These are phyloP conservation scores for Orthosia gracilis DNA, from an alignment of 2,888 invertebrate genomes.

Conservation along the genomic window DNA sequence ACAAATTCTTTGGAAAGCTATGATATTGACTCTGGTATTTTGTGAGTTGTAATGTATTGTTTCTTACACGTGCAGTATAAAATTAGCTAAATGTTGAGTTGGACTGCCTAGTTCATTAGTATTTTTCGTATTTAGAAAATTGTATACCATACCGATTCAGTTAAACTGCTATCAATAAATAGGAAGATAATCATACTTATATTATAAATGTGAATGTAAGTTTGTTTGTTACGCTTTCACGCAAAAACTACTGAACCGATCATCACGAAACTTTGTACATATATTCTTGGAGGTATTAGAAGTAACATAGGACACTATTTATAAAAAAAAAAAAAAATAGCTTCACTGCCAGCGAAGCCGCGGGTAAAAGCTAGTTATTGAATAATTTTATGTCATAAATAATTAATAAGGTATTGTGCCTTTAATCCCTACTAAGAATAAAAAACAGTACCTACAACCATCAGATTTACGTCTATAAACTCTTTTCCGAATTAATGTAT, in stretches of 20 bases:
- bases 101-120: conserved; percentile 10
- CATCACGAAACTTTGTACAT: too few relatives aligned
- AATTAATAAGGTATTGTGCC: not conserved
- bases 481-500: conserved; percentile 37
- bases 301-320: too few relatives aligned
- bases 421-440: not conserved
- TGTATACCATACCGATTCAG: not conserved
- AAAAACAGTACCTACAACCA: conserved; percentile 13
- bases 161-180: not conserved
- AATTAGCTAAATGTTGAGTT: conserved; percentile 22
- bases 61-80: conserved; percentile 10
- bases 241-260: too few relatives aligned
- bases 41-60: conserved; percentile 37
- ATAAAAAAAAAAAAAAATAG: too few relatives aligned
- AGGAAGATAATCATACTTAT: not conserved
- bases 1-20: conserved; percentile 35
- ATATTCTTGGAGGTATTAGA: too few relatives aligned
- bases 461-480: conserved; percentile 33
- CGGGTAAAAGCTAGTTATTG: too few relatives aligned
- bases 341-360: too few relatives aligned
- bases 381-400: too few relatives aligned
- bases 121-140: not conserved
- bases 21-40: conserved; percentile 30
- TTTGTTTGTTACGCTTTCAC: too few relatives aligned
- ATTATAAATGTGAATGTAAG: too few relatives aligned